Percentiles rank a stretch among this genome's conserved stretches.
These are phyloP conservation scores for Chrysolina oricalcia DNA, from an alignment of 2,888 invertebrate genomes.

Conservation along the genomic window DNA sequence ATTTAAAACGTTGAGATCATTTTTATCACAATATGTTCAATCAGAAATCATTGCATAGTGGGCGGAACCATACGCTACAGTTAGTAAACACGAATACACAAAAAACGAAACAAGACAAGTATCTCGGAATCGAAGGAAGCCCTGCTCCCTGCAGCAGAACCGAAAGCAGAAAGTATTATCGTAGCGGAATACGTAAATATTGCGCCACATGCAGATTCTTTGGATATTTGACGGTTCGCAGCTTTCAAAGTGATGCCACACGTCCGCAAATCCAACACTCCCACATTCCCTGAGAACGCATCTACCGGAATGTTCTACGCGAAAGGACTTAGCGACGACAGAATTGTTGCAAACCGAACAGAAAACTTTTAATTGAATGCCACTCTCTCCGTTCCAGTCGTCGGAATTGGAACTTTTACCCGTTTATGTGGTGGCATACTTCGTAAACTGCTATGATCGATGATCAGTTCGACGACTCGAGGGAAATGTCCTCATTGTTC, in stretches of 20 bases:
- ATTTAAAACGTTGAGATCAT: too few relatives aligned
- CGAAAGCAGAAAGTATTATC: too few relatives aligned
- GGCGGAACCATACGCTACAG: too few relatives aligned
- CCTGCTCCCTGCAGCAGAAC: too few relatives aligned
- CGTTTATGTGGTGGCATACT: not conserved
- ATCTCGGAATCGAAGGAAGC: too few relatives aligned
- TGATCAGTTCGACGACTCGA: not conserved
- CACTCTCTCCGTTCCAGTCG: not conserved
- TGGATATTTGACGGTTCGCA: not conserved
- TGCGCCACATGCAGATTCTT: too few relatives aligned
- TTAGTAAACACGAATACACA: too few relatives aligned
- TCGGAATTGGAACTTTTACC: not conserved
- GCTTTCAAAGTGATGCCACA: not conserved
- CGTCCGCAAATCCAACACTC: not conserved
- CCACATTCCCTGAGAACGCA: not conserved
- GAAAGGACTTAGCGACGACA: not conserved
- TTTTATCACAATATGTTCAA: too few relatives aligned
- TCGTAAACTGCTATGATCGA: not conserved
- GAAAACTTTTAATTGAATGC: conserved; percentile 12
- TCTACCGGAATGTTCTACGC: not conserved
- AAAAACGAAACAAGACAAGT: too few relatives aligned
- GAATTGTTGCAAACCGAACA: not conserved
- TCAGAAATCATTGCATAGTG: too few relatives aligned
- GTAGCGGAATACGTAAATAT: too few relatives aligned
- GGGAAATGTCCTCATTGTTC: not conserved